phyloP scores from a whole-genome alignment of 2,113 vertebrate genomes.

The Tupaia chinensis region DNA sequence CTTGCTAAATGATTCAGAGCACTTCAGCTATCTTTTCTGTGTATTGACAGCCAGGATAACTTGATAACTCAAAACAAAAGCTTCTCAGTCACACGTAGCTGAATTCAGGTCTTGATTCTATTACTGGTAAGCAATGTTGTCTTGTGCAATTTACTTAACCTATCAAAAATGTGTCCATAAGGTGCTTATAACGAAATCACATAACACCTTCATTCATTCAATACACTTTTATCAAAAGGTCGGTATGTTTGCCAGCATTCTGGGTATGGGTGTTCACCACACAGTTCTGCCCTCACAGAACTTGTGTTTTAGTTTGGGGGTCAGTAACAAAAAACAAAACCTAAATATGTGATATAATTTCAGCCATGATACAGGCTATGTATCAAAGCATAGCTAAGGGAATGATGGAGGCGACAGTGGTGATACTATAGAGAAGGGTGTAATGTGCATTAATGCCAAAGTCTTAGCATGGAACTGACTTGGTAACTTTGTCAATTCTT shows the following conservation, averaged over 20 bases:
- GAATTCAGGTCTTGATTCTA: not conserved
- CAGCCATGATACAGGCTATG: not conserved
- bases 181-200: constrained; percentile 16
- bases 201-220: not conserved
- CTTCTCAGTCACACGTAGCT: not conserved
- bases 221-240: not conserved
- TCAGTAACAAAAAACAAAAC: constrained; percentile 1
- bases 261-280: not conserved
- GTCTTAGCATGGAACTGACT: not conserved
- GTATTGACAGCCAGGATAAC: not conserved
- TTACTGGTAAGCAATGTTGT: not conserved
- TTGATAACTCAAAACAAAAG: not conserved
- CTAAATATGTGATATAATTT: not conserved
- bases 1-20: not conserved
- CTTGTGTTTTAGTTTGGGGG: not conserved
- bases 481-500: not conserved
- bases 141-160: not conserved
- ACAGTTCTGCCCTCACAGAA: not conserved
- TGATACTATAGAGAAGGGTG: not conserved
- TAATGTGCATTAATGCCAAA: not conserved
- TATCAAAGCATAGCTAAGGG: not conserved
- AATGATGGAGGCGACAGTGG: not conserved
- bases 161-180: not conserved
- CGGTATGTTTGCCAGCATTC: not conserved
- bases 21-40: not conserved